These are phyloP conservation scores for Centroberyx gerrardi DNA, from an alignment of 2,797 vertebrate genomes.

Conservation along the genomic window DNA sequence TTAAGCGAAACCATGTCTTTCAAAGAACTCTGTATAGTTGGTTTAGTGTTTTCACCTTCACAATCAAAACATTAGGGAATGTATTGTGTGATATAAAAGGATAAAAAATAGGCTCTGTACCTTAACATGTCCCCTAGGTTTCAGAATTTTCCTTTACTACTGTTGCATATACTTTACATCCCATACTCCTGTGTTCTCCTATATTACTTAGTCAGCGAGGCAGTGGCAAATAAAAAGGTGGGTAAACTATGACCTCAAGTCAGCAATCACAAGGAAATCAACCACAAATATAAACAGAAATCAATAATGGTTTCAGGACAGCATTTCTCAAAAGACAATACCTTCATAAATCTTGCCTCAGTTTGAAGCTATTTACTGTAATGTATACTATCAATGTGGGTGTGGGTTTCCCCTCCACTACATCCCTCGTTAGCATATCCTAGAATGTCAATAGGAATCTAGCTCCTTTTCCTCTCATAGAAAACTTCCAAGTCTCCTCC, in stretches of 20 bases:
- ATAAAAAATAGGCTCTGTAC: neutral
- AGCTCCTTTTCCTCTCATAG: slow-evolving; percentile 6
- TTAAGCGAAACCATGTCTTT: slow-evolving; percentile 23
- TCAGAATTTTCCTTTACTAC: slow-evolving; percentile 32
- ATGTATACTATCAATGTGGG: neutral
- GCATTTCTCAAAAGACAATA: slow-evolving; percentile 35
- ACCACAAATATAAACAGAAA: slow-evolving; percentile 24
- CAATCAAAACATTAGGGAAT: slow-evolving; percentile 35
- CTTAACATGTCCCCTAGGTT: slow-evolving; percentile 5
- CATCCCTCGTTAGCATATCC: slow-evolving; percentile 36
- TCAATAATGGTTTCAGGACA: slow-evolving; percentile 36
- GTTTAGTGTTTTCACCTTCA: slow-evolving; percentile 54
- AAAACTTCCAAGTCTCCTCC: neutral
- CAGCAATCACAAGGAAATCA: slow-evolving; percentile 42
- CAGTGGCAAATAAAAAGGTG: slow-evolving; percentile 48
- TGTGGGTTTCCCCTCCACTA: slow-evolving; percentile 22
- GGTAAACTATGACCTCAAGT: slow-evolving; percentile 36
- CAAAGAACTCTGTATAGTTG: slow-evolving; percentile 48
- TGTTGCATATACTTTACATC: slow-evolving; percentile 29
- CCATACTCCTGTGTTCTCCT: neutral
- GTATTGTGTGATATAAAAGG: neutral
- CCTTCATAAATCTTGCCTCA: slow-evolving; percentile 57
- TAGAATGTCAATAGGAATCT: slow-evolving; percentile 30
- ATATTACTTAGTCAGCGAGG: slow-evolving; percentile 11
- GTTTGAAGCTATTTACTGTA: slow-evolving; percentile 48